Evolutionary conservation across 2,113 vertebrate genomes (phyloP).

Genomic region (Gulo gulo): DNA sequence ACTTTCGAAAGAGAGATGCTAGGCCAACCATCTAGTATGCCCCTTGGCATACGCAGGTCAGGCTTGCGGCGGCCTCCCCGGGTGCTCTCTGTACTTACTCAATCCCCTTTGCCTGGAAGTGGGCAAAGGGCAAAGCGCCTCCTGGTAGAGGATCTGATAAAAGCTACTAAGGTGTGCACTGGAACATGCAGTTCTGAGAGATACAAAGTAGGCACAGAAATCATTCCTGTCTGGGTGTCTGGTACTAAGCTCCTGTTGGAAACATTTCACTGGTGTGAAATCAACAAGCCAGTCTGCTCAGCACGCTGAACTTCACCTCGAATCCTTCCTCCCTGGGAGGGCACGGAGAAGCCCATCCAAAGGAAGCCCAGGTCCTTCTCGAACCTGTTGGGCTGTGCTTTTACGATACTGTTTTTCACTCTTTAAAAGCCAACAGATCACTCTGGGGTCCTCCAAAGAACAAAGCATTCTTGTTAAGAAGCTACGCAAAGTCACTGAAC

Average conservation of each 20-base stretch:
- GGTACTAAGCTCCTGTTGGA: not conserved
- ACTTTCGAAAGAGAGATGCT: not conserved
- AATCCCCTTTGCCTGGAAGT: not conserved
- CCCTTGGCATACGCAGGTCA: not conserved
- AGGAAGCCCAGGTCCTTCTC: not conserved
- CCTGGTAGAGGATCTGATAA: not conserved
- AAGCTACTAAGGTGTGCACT: not conserved
- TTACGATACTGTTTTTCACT: not conserved
- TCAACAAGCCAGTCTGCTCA: not conserved
- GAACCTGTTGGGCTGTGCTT: not conserved
- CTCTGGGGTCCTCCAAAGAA: conserved; percentile 57
- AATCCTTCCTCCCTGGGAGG: not conserved
- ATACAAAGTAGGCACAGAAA: not conserved
- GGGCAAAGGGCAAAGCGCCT: not conserved
- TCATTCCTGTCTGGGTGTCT: not conserved
- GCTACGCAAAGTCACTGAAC: not conserved
- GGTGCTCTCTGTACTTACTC: not conserved
- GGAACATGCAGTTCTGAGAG: accelerated
- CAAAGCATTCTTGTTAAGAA: conserved; percentile 56
- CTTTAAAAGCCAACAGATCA: conserved; percentile 52
- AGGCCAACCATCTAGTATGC: not conserved
- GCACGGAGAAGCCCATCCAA: not conserved
- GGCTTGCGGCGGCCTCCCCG: not conserved
- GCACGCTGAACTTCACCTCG: not conserved
- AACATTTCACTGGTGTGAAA: not conserved